Conservation (phyloP, 2,113 vertebrate species). For the Psophia crepitans region DNA sequence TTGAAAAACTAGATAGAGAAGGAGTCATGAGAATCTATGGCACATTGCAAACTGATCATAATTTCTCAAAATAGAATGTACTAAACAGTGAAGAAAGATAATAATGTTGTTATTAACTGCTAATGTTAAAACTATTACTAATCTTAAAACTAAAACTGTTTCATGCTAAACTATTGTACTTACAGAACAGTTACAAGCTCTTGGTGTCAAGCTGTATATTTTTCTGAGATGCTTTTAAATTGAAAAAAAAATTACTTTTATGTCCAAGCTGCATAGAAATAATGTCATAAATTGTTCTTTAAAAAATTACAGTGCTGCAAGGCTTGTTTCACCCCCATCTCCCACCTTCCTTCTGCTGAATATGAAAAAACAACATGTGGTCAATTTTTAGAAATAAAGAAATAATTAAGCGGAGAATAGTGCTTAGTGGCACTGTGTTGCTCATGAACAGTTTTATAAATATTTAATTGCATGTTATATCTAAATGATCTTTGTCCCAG, state of each 20-base stretch:
- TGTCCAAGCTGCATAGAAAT: neutral
- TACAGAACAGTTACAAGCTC: neutral
- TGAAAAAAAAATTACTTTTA: neutral
- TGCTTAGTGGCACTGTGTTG: neutral
- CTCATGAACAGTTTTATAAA: neutral
- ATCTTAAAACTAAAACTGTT: too few relatives aligned
- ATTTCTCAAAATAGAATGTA: neutral
- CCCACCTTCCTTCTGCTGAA: neutral
- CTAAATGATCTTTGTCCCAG: neutral
- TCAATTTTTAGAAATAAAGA: neutral
- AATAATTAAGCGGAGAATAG: neutral
- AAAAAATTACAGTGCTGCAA: neutral
- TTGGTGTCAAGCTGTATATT: neutral
- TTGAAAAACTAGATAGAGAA: neutral
- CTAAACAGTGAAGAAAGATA: neutral
- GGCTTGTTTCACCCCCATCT: neutral
- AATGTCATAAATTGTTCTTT: neutral
- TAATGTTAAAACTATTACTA: too few relatives aligned
- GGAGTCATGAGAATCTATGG: neutral
- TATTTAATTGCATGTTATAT: neutral
- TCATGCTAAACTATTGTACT: neutral
- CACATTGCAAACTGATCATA: neutral
- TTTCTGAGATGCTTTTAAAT: neutral
- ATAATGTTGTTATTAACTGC: too few relatives aligned
- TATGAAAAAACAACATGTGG: neutral